phyloP scores from a whole-genome alignment of 1,140 invertebrate genomes.

The Pachyrhynchus sulphureomaculatus region DNA sequence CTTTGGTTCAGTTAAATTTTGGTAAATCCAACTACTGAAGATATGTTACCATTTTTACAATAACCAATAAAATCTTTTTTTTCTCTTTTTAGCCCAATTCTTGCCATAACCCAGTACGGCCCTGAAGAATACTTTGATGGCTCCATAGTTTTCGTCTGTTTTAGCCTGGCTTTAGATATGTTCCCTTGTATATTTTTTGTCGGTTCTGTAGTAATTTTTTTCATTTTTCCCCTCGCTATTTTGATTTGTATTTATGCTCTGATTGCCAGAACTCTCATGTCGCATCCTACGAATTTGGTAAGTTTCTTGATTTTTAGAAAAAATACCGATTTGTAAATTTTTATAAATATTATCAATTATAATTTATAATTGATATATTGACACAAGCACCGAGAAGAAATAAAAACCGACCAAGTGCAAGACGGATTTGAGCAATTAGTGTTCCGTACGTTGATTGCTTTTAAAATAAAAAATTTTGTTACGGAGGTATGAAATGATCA shows the following conservation, averaged over 20 bases:
- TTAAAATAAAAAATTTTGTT: too few relatives aligned
- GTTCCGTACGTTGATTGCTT: too few relatives aligned
- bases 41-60: neutral
- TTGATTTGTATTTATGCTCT: conserved; percentile 79
- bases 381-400: too few relatives aligned
- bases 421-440: too few relatives aligned
- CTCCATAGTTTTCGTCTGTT: conserved; percentile 69
- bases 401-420: too few relatives aligned
- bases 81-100: conserved; percentile 69
- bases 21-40: too few relatives aligned
- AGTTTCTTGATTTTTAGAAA: conserved; percentile 45
- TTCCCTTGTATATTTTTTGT: conserved; percentile 79
- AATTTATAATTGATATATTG: too few relatives aligned
- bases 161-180: conserved; percentile 68
- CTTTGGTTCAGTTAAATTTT: too few relatives aligned
- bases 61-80: neutral
- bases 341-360: too few relatives aligned
- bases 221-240: conserved; percentile 77
- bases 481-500: too few relatives aligned
- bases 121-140: conserved; percentile 69
- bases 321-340: too few relatives aligned
- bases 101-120: conserved; percentile 72
- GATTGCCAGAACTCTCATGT: conserved; percentile 81
- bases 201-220: conserved; percentile 77
- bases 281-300: conserved; percentile 67